Evolutionary conservation across 2,888 invertebrate genomes (phyloP).

Genomic region (Drosophila mercatorum): DNA sequence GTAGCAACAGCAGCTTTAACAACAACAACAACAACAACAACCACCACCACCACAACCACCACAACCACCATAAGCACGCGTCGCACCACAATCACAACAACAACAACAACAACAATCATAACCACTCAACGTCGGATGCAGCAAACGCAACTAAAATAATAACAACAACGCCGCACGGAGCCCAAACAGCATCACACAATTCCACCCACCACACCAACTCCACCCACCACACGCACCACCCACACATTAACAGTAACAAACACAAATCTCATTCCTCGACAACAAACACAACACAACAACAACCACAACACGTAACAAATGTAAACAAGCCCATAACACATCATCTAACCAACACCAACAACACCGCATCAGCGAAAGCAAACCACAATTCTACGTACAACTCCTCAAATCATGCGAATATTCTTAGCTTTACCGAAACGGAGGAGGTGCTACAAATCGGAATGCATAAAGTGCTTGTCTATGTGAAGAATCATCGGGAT

Average conservation of each 20-base stretch:
- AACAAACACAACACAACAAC: constrained; percentile 49
- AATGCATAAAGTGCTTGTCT: constrained; percentile 95
- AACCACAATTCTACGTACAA: constrained; percentile 79
- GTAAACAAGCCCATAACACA: constrained; percentile 49
- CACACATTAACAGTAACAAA: constrained; percentile 62
- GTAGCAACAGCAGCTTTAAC: constrained; percentile 65
- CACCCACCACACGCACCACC: constrained; percentile 33
- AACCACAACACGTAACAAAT: constrained; percentile 47
- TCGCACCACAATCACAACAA: constrained; percentile 59
- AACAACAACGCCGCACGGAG: constrained; percentile 66
- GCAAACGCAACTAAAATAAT: constrained; percentile 43
- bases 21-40: constrained; percentile 44
- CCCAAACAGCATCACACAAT: constrained; percentile 38
- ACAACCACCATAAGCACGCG: constrained; percentile 54
- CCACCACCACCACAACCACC: constrained; percentile 31
- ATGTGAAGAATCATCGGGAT: constrained; percentile 94
- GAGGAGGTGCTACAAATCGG: constrained; percentile 94
- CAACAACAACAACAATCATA: constrained; percentile 49
- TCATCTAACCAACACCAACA: constrained; percentile 68
- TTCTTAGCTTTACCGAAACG: constrained; percentile 90
- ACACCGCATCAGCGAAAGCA: constrained; percentile 53
- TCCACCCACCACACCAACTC: constrained; percentile 33
- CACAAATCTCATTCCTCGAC: constrained; percentile 61
- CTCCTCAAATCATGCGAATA: constrained; percentile 83
- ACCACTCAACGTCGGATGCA: constrained; percentile 53